phyloP scores from a whole-genome alignment of 2,797 vertebrate species.

The Falco novaeseelandiae region DNA sequence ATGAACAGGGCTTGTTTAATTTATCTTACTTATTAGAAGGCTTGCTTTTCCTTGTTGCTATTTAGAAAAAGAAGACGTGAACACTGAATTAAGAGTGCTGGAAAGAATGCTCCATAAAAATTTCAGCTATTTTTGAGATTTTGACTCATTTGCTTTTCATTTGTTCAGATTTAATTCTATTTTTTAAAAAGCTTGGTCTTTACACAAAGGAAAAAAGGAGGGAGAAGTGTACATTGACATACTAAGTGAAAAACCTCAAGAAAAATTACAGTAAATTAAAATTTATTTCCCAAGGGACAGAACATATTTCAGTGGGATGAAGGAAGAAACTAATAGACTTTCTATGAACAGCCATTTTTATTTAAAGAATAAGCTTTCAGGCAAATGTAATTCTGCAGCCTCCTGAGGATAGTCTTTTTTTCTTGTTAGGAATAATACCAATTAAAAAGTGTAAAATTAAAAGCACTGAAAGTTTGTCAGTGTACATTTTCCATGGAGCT shows the following conservation, averaged over 20 bases:
- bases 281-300: constrained; percentile 76
- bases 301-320: constrained; percentile 73
- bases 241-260: constrained; percentile 67
- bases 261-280: constrained; percentile 76
- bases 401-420: constrained; percentile 65
- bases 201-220: constrained; percentile 40
- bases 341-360: constrained; percentile 68
- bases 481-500: constrained; percentile 65
- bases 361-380: constrained; percentile 76
- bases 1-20: constrained; percentile 25
- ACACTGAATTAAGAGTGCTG: neutral
- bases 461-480: constrained; percentile 73
- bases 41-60: neutral
- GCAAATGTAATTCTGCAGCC: constrained; percentile 63
- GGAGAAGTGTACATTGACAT: constrained; percentile 46
- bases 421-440: constrained; percentile 70
- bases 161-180: constrained; percentile 44
- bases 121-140: constrained; percentile 4
- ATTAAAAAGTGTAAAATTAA: constrained; percentile 74
- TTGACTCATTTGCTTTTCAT: constrained; percentile 36
- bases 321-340: constrained; percentile 71
- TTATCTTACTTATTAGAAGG: neutral
- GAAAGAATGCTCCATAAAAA: neutral
- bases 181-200: constrained; percentile 55
- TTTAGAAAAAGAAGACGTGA: neutral